Percentiles rank a stretch among this genome's conserved stretches.
These are phyloP conservation scores for Drosophila neotestacea DNA, from an alignment of 2,888 invertebrate species.

Conservation along the genomic window DNA sequence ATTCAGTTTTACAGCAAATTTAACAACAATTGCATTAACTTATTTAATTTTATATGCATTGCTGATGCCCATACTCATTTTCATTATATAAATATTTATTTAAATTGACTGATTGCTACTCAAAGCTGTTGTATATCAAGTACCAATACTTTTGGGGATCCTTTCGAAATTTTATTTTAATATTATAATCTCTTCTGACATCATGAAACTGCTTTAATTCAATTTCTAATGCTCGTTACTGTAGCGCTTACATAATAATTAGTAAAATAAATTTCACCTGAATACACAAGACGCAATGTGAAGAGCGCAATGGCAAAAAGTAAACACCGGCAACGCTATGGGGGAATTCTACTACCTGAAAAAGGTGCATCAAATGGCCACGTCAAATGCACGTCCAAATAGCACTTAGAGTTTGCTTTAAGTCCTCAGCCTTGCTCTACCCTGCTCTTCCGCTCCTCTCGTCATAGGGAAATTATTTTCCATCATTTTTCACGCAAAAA, in stretches of 20 bases:
- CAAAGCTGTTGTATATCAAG: background rate
- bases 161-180: background rate
- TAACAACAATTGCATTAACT: conserved; percentile 49
- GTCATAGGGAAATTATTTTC: conserved; percentile 71
- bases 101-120: conserved; percentile 3
- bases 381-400: conserved; percentile 73
- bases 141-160: background rate
- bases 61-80: background rate
- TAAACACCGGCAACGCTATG: conserved; percentile 40
- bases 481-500: conserved; percentile 79
- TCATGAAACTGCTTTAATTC: conserved; percentile 64
- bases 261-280: conserved; percentile 79
- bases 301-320: conserved; percentile 35
- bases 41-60: conserved; percentile 23
- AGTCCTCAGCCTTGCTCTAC: conserved; percentile 30
- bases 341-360: conserved; percentile 15
- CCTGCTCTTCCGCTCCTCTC: conserved; percentile 11
- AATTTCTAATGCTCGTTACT: conserved; percentile 59
- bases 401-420: conserved; percentile 61
- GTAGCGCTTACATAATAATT: conserved; percentile 75
- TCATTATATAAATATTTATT: background rate
- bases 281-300: conserved; percentile 55
- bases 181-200: conserved; percentile 1
- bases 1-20: conserved; percentile 33
- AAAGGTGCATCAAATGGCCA: conserved; percentile 69